Conservation (phyloP, 2,113 vertebrate species). For the Benitochromis conjunctus region DNA sequence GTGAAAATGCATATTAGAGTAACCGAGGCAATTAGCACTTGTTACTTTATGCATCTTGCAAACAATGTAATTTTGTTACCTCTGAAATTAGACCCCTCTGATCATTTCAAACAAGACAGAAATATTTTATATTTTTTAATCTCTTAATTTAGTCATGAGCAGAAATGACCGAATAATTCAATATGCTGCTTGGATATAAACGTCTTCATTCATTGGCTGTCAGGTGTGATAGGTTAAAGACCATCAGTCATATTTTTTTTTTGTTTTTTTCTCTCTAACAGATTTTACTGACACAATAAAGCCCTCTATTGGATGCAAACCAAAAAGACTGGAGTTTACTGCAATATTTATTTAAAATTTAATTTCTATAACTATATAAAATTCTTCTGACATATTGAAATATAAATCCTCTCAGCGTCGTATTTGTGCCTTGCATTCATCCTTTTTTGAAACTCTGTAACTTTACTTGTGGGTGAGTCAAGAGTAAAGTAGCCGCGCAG, state of each 20-base stretch:
- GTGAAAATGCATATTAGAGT: background rate
- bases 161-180: background rate
- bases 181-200: background rate
- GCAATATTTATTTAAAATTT: too few relatives aligned
- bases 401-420: background rate
- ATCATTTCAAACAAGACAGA: background rate
- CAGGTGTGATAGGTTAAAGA: too few relatives aligned
- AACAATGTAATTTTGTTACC: background rate
- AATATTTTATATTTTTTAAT: background rate
- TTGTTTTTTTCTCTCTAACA: too few relatives aligned
- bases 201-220: rapidly evolving
- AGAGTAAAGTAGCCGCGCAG: background rate
- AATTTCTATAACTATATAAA: too few relatives aligned
- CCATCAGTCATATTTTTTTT: too few relatives aligned
- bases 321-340: too few relatives aligned
- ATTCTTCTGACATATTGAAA: too few relatives aligned
- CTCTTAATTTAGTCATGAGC: rapidly evolving
- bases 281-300: too few relatives aligned
- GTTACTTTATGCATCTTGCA: background rate
- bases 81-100: background rate
- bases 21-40: background rate
- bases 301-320: too few relatives aligned
- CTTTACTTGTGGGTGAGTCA: background rate
- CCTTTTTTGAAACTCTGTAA: background rate
- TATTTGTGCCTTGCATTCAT: background rate